Evolutionary conservation across 92 coral and sea anemone species (phyloP), one percentile per base, ranked within the genome.

Genomic region (Parazoanthus swiftii): DNA sequence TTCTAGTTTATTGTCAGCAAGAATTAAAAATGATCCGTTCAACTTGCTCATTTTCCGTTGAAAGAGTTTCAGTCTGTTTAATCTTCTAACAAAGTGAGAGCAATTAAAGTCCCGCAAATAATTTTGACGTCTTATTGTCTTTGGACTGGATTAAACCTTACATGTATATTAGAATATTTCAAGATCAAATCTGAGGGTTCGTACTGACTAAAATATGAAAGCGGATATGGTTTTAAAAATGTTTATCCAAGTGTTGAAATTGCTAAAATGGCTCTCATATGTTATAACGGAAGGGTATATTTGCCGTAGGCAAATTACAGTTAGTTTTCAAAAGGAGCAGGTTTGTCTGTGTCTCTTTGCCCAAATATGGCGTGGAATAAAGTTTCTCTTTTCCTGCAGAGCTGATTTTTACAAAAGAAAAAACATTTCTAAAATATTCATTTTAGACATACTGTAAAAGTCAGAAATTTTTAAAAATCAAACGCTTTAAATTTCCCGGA

Each of bases 351-450:
- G 15, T 14, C 5, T 72, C 29, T 36, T 16, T 76, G 10, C 51
- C 80, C 80, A 76, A 37, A 76, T 76, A 76, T 76, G 80, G 80
- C 10, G 43, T 54, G 80, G 54, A 39, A 76, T 37, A n/a, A 76
- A 44, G 18, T 18, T 18, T 43, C 25, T 1, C 25, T 18, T 2
- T 75, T 15, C 11, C 3, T 23, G 6, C 23, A 39, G 46, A 37
- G 35, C 21, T 74, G 10, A 74, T 74, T 42, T 42, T 38, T 9
- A 2, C 25, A 35, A 5, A 7, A 42, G 18, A 13, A 38, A 42
- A 16, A 13, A 38, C 48, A 37, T 74, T 42, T 74, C n/a, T 20
- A 74, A 5, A 74, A 37, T 33, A 74, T 29, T 36, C 0, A 29
- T 29, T 29, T 29, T 33, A 33, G n/a, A 74, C 10, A 74, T 37